Evolutionary conservation across 53 echinoderm and acorn worm species (phyloP).

Genomic region (Mesocentrotus franciscanus): DNA sequence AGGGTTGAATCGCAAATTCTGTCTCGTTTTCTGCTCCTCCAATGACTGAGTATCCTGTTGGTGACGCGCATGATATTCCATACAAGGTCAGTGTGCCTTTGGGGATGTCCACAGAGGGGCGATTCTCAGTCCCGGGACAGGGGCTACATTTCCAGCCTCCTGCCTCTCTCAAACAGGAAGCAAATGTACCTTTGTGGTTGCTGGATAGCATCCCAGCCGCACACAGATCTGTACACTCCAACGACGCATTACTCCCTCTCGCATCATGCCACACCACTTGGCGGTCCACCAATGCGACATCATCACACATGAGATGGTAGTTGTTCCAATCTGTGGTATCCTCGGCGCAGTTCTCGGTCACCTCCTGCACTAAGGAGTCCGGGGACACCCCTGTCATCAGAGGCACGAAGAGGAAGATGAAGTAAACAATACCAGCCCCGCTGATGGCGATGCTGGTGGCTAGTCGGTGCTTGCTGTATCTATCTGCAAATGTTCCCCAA

Average conservation of each 20-base stretch:
- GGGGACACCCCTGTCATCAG: constrained; percentile 58
- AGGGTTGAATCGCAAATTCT: not conserved
- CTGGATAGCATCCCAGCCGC: not conserved
- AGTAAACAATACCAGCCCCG: constrained; percentile 74
- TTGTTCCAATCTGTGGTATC: not conserved
- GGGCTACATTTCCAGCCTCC: constrained; percentile 40
- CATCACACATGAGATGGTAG: constrained; percentile 8
- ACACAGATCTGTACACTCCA: constrained; percentile 40
- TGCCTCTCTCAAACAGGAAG: not conserved
- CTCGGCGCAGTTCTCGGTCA: not conserved
- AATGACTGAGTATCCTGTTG: not conserved
- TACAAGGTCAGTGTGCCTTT: constrained; percentile 15
- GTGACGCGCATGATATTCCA: not conserved
- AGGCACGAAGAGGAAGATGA: constrained; percentile 77
- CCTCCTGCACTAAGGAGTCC: constrained; percentile 32
- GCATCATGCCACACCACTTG: not conserved
- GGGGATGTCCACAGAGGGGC: not conserved
- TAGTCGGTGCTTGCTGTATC: constrained; percentile 84
- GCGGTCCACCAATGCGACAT: not conserved
- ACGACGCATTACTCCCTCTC: not conserved
- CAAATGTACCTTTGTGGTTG: not conserved
- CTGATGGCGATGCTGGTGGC: constrained; percentile 71
- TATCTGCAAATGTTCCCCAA: constrained; percentile 88
- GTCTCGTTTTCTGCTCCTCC: not conserved
- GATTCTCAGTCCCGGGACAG: not conserved